Evolutionary conservation across 2,888 invertebrate species (phyloP), one percentile per base, ranked within the genome.

Genomic region (Epsilonema sp.): DNA sequence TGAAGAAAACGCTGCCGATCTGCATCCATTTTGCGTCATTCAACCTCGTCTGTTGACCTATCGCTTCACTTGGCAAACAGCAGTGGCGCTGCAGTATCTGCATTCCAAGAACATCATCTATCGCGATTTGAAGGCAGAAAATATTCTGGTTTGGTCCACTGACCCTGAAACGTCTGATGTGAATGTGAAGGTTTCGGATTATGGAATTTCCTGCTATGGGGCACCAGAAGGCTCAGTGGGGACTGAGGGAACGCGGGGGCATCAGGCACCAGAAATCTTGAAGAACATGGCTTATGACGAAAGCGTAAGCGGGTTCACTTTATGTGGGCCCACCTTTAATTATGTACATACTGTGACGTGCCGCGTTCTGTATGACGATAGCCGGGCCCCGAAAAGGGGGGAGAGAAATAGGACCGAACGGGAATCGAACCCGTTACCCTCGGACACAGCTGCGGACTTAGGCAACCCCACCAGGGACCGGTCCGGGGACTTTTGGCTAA

Each of bases 211-310:
- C n/a, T 39, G 39, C 22, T 39, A 39, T 39, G n/a, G 8, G 5
- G 39, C 39, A 11, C 39, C 39, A 11, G 8, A 39, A 39, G 39
- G 39, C 5, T 8, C 39, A 5, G 39, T 39, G 5, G 39, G 39
- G 8, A 39, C 39, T 39, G 39, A 39, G n/a, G 39, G 39, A 39
- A 39, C 39, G 13, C 39, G 8, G 8, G 39, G 39, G 39, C n/a
- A 19, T 45, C 45, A 45, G 25, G 45, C 45, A 19, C 45, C 45
- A 16, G 45, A 45, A 23, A 42, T 45, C 4, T 16, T 45, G 20
- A 13, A 31, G 16, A 24, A 24, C 21, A 45, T 45, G 45, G 23
- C 31, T 19, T 45, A 45, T 23, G 45, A 45, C 40, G 42, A 45
- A 5, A 45, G 42, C 8, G 45, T 45, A 19, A n/a, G n/a, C n/a